A percentile compares a stretch with the other conserved stretches of the same genome.
These are phyloP conservation scores for Acrobeloides nanus DNA, from an alignment of 2,888 invertebrate genomes.

Conservation along the genomic window DNA sequence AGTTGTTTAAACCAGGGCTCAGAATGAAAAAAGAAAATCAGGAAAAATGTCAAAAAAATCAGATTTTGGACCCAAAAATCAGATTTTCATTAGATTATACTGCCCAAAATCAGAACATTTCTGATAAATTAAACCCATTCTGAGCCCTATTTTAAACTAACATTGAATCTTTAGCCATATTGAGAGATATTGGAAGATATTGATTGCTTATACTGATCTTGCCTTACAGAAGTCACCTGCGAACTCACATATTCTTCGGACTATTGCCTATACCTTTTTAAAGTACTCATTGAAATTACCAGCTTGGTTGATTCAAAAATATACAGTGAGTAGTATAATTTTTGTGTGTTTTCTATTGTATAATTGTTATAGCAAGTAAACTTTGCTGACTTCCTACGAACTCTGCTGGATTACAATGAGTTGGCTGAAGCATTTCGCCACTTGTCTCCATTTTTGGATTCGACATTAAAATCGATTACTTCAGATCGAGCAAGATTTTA, in stretches of 20 bases:
- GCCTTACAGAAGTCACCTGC: conserved; percentile 18
- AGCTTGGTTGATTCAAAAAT: conserved; percentile 18
- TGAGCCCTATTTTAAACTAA: too few relatives aligned
- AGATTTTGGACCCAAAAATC: too few relatives aligned
- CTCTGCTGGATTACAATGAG: conserved; percentile 33
- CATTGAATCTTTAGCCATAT: too few relatives aligned
- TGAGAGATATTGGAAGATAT: conserved; percentile 30
- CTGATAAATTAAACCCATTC: too few relatives aligned
- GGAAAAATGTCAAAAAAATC: too few relatives aligned
- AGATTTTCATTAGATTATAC: too few relatives aligned
- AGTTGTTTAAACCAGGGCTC: neutral
- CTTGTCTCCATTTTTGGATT: conserved; percentile 10
- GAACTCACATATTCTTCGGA: conserved; percentile 18
- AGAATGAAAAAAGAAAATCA: too few relatives aligned
- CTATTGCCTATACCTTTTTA: conserved; percentile 19
- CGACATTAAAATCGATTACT: too few relatives aligned
- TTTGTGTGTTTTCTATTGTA: too few relatives aligned
- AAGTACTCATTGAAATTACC: conserved; percentile 18
- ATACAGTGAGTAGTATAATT: conserved; percentile 19
- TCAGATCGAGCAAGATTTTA: too few relatives aligned
- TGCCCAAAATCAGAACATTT: too few relatives aligned
- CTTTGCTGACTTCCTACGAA: conserved; percentile 30
- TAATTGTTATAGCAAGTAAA: conserved; percentile 29
- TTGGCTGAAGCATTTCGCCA: conserved; percentile 24
- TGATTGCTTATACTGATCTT: conserved; percentile 26